phyloP scores from a whole-genome alignment of 2,888 invertebrate species.

The Paralinhomoeus sp. region DNA sequence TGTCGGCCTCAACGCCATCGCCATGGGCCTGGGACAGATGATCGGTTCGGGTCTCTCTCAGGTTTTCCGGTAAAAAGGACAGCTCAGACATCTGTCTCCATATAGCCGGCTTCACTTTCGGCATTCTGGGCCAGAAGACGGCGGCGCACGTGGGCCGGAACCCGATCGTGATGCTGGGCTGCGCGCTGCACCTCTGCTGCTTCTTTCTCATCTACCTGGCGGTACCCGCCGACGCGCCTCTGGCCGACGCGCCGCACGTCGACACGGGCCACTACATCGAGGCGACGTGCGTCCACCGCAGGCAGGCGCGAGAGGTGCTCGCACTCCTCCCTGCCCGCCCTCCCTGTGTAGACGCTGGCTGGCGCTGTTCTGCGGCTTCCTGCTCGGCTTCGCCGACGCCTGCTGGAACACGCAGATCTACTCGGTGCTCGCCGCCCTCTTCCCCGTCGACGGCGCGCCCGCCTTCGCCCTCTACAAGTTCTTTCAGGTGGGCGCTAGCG shows the following conservation, averaged over 20 bases:
- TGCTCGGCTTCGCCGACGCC: conserved; percentile 87
- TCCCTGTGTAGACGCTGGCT: too few relatives aligned
- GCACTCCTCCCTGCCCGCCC: too few relatives aligned
- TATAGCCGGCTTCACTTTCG: conserved; percentile 74
- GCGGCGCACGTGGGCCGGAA: conserved; percentile 63
- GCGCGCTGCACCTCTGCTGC: conserved; percentile 53
- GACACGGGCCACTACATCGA: too few relatives aligned
- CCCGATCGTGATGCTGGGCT: conserved; percentile 67
- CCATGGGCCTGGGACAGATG: conserved; percentile 80
- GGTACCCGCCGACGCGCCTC: conserved; percentile 39
- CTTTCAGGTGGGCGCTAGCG: conserved; percentile 47
- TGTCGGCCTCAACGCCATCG: conserved; percentile 74
- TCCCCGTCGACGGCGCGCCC: conserved; percentile 65
- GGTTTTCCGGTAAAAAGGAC: not conserved
- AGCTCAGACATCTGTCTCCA: not conserved
- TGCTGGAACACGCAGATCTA: conserved; percentile 82
- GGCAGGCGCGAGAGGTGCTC: too few relatives aligned
- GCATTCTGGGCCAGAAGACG: conserved; percentile 65
- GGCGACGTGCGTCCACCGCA: too few relatives aligned
- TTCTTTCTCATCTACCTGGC: conserved; percentile 63
- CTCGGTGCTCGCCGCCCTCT: conserved; percentile 66
- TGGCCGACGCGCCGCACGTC: conserved; percentile 38
- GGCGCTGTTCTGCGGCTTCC: conserved; percentile 67
- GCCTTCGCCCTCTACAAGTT: conserved; percentile 96
- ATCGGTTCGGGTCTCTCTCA: conserved; percentile 37